These are phyloP conservation scores for Sinocyclocheilus maitianheensis DNA, from an alignment of 2,113 vertebrate species.

Conservation along the genomic window DNA sequence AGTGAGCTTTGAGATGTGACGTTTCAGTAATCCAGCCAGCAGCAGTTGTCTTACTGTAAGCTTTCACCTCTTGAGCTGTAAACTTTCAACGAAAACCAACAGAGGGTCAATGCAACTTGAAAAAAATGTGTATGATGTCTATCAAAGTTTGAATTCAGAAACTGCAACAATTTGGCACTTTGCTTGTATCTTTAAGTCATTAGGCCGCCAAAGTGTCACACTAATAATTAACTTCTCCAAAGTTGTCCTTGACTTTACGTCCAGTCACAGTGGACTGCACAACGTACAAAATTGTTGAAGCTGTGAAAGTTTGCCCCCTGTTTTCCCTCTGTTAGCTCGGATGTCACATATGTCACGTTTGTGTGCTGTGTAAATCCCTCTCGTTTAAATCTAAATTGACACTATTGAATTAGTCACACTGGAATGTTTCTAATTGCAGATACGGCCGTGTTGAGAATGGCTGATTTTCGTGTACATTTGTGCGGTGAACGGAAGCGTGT, in stretches of 20 bases:
- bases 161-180: neutral
- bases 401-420: constrained; percentile 24
- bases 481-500: neutral
- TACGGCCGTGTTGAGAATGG: neutral
- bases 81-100: neutral
- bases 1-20: neutral
- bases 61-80: neutral
- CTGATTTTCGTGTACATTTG: neutral
- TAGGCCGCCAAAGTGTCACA: neutral
- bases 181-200: neutral
- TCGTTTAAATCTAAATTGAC: constrained; percentile 22
- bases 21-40: neutral
- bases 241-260: constrained; percentile 23
- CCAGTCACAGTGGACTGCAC: neutral
- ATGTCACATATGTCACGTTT: constrained; percentile 19
- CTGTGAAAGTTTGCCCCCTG: neutral
- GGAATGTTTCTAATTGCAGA: constrained; percentile 15
- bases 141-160: neutral
- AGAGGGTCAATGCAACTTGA: neutral
- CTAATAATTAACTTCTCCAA: neutral
- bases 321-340: neutral
- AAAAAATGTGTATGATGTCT: neutral
- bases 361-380: constrained; percentile 5
- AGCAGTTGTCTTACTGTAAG: neutral
- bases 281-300: neutral